Evolutionary conservation across 1,140 invertebrate species (phyloP), one percentile per base, ranked within the genome.

Genomic region (Neuroterus valhalla): DNA sequence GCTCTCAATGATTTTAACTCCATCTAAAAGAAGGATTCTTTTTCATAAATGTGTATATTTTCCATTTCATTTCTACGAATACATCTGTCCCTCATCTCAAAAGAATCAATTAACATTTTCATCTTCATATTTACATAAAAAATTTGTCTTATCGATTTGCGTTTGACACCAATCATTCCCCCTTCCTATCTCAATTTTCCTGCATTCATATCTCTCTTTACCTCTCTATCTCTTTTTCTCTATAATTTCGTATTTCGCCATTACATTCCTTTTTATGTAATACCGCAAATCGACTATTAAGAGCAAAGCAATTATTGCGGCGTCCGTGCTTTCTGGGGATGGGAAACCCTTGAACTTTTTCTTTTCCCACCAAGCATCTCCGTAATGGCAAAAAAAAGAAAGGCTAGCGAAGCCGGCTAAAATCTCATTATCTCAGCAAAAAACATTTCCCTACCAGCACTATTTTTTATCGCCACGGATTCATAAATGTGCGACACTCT

Each of bases 221-320:
- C 14, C 21, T 45, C 38, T 38, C 26, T 71, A 19, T 12, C 66
- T 55, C 38, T 45, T 38, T 68, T 42, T 74, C 67, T 67, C 17
- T 69, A 48, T 23, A 3, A 14, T 66, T 23, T 31, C 55, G 42
- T 68, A 62, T 72, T 74, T 71, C 1, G 72, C 74, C 66, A 74
- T 75, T 74, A 68, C 52, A 75, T 21, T 38, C 76, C 23, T 45
- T 68, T 52, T 68, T 70, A 17, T 74, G 66, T 70, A 74, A 78
- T 68, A 52, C 77, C 70, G 77, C 74, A 78, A 81, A 81, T 81
- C 77, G 74, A 75, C 79, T 72, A 81, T 81, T 74, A 81, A 81
- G 77, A 78, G 77, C 68, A 70, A 71, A 74, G 74, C 77, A 75
- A 79, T 79, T 79, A 81, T 69, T 78, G 55, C 73, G 71, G 48